Base-by-base conservation (phyloP, 37 sponge, comb jelly and placozoan species). In the Ephydatia muelleri region DNA sequence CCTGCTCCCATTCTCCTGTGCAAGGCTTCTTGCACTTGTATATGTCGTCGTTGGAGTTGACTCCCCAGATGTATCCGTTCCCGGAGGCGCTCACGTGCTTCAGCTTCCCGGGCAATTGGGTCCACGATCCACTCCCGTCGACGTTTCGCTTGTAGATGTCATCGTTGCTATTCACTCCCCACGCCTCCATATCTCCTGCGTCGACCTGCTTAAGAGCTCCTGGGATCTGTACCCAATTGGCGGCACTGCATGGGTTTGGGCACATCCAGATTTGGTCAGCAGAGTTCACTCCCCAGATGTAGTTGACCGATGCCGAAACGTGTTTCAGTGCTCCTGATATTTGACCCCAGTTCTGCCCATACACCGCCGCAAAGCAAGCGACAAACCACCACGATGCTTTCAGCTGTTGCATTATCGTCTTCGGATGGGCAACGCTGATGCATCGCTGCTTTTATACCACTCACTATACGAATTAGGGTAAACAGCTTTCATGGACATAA, bases 1-100 rank as follows among this genome's bases (percentile, higher is more conserved):
- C 82, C 16, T 67, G 26, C 6, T 49, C 32, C 85, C 90, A 89
- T 12, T 12, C 33, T 80, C 85, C 85, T 68, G 8, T 80, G 71
- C 90, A 89, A 29, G 90, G 90, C 73, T 89, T 89, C 75, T 84
- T 84, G 43, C 90, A 89, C 72, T 89, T 89, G 84, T 37, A 88
- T 22, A 83, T 72, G 35, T 48, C 5, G 49, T 89, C 49, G 12
- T 4, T 26, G 19, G 33, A 19, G 77, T 74, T 84, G 8, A 80
- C 77, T 67, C 81, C 85, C 90, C 90, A 89, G 21, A 89, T 84
- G 75, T 80, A 89, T 4, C 90, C 90, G 80, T 89, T 84, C 5
- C 90, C 90, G 29, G 90, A 89, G 34, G 90, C 90, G 68, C 82
- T 76, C 21, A 89, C 85, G 40, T 89, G 90, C 68, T 81, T 87